Percentiles rank a stretch among this genome's conserved stretches.
Conservation (phyloP, 1,140 invertebrate species). For the Trichogramma pretiosum region DNA sequence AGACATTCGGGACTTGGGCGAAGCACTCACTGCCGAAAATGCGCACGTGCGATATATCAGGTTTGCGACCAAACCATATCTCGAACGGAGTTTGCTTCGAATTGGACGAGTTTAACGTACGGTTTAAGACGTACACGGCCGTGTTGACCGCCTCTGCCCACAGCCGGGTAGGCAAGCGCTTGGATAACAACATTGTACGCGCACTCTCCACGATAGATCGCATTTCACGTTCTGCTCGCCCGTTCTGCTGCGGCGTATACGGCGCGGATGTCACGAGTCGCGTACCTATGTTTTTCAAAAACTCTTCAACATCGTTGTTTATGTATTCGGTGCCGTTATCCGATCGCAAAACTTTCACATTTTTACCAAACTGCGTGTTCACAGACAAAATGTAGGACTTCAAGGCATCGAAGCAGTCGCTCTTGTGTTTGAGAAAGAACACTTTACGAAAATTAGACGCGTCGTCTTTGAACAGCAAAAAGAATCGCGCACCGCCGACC, state of each 20-base stretch:
- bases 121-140: slow-evolving; percentile 2
- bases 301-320: background rate
- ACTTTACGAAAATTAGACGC: slow-evolving; percentile 21
- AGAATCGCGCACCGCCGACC: slow-evolving; percentile 24
- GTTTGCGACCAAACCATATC: background rate
- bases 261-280: background rate
- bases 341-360: slow-evolving; percentile 6
- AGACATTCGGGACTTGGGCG: no score
- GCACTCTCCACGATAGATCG: no score
- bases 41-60: background rate
- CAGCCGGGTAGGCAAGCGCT: slow-evolving; percentile 23
- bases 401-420: slow-evolving; percentile 2
- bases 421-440: slow-evolving; percentile 31
- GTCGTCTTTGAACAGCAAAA: slow-evolving; percentile 30
- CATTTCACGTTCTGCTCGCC: slow-evolving; percentile 13
- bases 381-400: background rate
- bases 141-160: slow-evolving; percentile 17
- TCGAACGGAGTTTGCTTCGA: background rate
- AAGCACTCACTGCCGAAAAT: no score
- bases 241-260: slow-evolving; percentile 10
- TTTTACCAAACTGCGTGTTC: background rate
- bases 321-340: slow-evolving; percentile 1
- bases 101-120: background rate
- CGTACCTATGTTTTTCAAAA: background rate
- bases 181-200: slow-evolving; percentile 31